Base-by-base conservation (phyloP, 2,888 invertebrate genomes). In the Plagiodera versicolora region DNA sequence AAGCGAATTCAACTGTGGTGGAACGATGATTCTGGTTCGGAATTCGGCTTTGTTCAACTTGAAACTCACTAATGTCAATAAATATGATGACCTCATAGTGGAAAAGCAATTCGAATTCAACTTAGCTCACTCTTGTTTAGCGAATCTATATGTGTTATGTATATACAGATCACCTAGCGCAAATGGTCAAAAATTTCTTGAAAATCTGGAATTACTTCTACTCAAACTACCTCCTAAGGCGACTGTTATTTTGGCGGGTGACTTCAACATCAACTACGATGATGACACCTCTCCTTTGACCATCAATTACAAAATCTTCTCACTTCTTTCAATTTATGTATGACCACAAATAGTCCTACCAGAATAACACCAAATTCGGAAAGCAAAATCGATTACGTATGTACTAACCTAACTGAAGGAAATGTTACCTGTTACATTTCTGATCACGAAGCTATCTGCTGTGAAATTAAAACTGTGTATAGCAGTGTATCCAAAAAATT, bases 51-150 rank as follows among this genome's bases (percentile, higher is more conserved):
- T 48, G 14, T 48, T 24, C 28, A n/a, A 48, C 28, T 48, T 48
- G 28, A 24, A 48, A 24, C 48, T 20, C 24, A 48, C 48, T 24
- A 24, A 48, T 48, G 28, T 48, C 24, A 48, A 48, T 20, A 48
- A 48, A 48, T 48, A 48, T 24, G 48, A 48, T 48, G 48, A 48
- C 48, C 48, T 48, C 14, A 48, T 48, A 48, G 48, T 48, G 48
- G 20, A 48, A 24, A 48, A 48, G n/a, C 19, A 48, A 20, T 48
- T 48, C 48, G 48, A 48, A 48, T 48, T 48, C 28, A 48, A 20
- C 24, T 24, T 48, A 48, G 48, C 48, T 48, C 48, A 48, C 48
- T 48, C 48, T 48, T 14, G 14, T 20, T 20, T 11, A 48, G 48
- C 48, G 28, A 48, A 48, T 48, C 48, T 48, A 48, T 48, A 14